Conservation (phyloP, 1,140 invertebrate species). For the Propsilocerus akamusi region DNA sequence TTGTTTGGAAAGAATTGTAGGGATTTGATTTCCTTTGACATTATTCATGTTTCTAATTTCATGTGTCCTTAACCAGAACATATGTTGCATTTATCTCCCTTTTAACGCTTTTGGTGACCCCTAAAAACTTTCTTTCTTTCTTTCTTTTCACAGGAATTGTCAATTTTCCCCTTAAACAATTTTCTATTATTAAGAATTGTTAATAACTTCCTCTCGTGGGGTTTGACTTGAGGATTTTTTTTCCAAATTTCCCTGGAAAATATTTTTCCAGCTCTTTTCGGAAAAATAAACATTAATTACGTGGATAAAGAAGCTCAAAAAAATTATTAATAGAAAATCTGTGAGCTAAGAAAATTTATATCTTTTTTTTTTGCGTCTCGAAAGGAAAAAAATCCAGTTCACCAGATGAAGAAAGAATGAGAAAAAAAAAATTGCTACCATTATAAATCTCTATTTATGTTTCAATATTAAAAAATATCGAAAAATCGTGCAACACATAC, state of each 20-base stretch:
- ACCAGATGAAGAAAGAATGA: slow-evolving; percentile 2
- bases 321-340: background rate
- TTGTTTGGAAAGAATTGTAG: too few relatives aligned
- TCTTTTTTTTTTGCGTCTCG: background rate
- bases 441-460: slow-evolving; percentile 4
- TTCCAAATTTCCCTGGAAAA: background rate
- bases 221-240: background rate
- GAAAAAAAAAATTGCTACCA: too few relatives aligned
- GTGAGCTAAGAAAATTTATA: background rate
- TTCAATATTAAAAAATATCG: slow-evolving; percentile 3
- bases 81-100: too few relatives aligned
- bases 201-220: background rate
- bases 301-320: background rate
- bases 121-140: too few relatives aligned
- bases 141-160: too few relatives aligned
- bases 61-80: too few relatives aligned
- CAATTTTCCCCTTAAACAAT: too few relatives aligned
- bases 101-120: too few relatives aligned
- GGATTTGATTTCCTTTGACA: too few relatives aligned
- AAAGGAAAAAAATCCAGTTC: slow-evolving; percentile 1
- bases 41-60: too few relatives aligned
- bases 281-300: background rate
- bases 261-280: too few relatives aligned
- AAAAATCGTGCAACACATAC: background rate
- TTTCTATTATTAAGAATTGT: background rate